Conservation (phyloP, 2,888 invertebrate species). For the Mactromeris polynyma region DNA sequence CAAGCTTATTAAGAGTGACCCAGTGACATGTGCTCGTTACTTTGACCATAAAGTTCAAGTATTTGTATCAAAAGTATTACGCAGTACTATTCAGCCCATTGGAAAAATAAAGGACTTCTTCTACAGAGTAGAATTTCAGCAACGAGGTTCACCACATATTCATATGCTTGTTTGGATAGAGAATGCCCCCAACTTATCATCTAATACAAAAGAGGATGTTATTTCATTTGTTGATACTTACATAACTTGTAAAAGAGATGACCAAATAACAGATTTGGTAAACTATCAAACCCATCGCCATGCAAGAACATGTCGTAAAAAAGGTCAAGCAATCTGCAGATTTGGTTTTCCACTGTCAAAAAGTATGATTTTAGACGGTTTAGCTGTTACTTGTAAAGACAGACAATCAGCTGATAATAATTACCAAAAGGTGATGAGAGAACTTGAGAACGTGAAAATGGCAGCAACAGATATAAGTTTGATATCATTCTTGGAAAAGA, state of each 20-base stretch:
- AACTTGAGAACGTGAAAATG: too few species aligned
- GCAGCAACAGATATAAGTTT: too few species aligned
- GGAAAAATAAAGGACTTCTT: conserved; percentile 46
- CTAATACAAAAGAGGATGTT: conserved; percentile 45
- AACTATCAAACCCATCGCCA: conserved; percentile 24
- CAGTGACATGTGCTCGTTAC: conserved; percentile 63
- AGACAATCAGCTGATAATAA: too few species aligned
- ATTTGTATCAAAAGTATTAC: conserved; percentile 34
- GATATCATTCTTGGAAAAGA: too few species aligned
- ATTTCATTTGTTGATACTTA: conserved; percentile 43
- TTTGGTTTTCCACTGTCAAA: conserved; percentile 31
- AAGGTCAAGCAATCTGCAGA: conserved; percentile 11
- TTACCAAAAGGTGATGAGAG: too few species aligned
- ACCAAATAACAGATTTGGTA: background rate
- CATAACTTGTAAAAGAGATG: conserved; percentile 37
- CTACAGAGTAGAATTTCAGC: conserved; percentile 46
- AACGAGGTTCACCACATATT: conserved; percentile 36
- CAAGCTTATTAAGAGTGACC: conserved; percentile 56
- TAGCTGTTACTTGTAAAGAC: too few species aligned
- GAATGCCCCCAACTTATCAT: conserved; percentile 38
- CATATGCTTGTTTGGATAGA: conserved; percentile 44
- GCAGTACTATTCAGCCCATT: background rate
- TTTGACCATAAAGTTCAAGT: conserved; percentile 64
- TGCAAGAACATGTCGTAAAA: conserved; percentile 29
- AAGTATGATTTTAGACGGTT: too few species aligned